Evolutionary conservation across 2,888 invertebrate species (phyloP), one percentile per base, ranked within the genome.

Genomic region (Dromius quadrimaculatus): DNA sequence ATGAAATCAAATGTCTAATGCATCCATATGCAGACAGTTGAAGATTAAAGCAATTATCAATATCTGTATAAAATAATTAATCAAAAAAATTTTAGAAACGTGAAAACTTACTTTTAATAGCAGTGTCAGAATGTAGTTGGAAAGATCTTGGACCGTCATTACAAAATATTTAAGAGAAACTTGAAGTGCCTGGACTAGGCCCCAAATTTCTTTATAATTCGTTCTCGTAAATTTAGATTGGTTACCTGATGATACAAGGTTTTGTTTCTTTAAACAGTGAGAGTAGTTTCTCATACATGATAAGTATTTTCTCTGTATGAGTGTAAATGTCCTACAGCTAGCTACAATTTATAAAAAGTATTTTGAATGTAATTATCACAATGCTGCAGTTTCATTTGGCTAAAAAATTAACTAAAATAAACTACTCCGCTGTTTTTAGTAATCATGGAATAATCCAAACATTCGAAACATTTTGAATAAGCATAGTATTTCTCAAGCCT

Each of bases 191-290:
- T 72, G 75, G 75, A 74, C 75, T 75, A 78, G 75, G 76, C 77
- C 77, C 79, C 77, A 81, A 80, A 81, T 81, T 81, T 80, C 78
- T 81, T 80, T 81, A 80, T 80, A 80, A 81, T 81, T 80, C 76
- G 77, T 75, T 73, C 74, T 73, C 68, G 75, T 76, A 76, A 76
- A 71, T 61, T 68, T 73, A 72, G 68, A 57, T 68, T 68, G 59
- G 68, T 57, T 68, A 68, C 59, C 41, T 68, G 59, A 68, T 68
- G 68, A 68, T 68, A 8, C 45, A 43, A 41, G 43, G 38, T 68
- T 57, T 68, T 68, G 23, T 54, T 54, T 54, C 28, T 54, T 54
- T 41, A 15, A 13, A 13, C 50, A 54, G 28, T 54, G 50, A 54
- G 50, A 54, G 50, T 54, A 54, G 15, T 15, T 41, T 15, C 15